Conservation (phyloP, 2,797 vertebrate genomes). For the Diplodus puntazzo region DNA sequence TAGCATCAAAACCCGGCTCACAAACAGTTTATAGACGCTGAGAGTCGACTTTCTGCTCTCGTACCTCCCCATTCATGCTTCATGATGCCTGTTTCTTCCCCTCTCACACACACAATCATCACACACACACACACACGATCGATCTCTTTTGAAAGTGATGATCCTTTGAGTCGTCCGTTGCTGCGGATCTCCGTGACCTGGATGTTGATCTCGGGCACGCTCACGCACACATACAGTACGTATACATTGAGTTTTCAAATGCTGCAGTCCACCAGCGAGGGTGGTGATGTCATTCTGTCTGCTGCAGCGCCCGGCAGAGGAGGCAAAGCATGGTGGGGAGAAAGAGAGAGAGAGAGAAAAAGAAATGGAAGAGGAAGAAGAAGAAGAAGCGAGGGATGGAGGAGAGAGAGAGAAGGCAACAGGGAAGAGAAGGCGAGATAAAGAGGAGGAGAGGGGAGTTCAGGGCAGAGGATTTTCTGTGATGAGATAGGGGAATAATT, state of each 20-base stretch:
- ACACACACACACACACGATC: conserved; percentile 9
- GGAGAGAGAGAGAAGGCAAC: conserved; percentile 31
- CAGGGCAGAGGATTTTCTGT: conserved; percentile 46
- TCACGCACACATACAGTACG: background rate
- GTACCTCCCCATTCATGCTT: conserved; percentile 8
- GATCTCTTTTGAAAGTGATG: conserved; percentile 10
- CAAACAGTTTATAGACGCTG: conserved; percentile 3
- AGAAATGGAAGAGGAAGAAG: background rate
- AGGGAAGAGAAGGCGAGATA: conserved; percentile 37
- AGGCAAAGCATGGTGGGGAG: conserved; percentile 38
- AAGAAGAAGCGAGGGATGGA: conserved; percentile 27
- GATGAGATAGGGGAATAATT: conserved; percentile 56
- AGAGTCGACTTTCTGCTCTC: conserved; percentile 8
- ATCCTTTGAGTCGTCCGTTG: background rate
- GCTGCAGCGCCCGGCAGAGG: conserved; percentile 78
- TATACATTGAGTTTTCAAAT: conserved; percentile 60
- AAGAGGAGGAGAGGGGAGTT: conserved; percentile 38
- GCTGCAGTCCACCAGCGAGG: conserved; percentile 75
- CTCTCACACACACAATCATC: conserved; percentile 9
- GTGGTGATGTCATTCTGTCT: conserved; percentile 85
- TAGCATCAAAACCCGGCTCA: conserved; percentile 14
- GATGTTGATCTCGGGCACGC: conserved; percentile 4
- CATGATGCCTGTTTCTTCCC: conserved; percentile 4
- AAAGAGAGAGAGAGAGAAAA: conserved; percentile 11
- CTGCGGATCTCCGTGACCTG: background rate